Evolutionary conservation across 2,797 vertebrate species (phyloP), one percentile per base, ranked within the genome.

Genomic region (Sebastes taczanowskii): DNA sequence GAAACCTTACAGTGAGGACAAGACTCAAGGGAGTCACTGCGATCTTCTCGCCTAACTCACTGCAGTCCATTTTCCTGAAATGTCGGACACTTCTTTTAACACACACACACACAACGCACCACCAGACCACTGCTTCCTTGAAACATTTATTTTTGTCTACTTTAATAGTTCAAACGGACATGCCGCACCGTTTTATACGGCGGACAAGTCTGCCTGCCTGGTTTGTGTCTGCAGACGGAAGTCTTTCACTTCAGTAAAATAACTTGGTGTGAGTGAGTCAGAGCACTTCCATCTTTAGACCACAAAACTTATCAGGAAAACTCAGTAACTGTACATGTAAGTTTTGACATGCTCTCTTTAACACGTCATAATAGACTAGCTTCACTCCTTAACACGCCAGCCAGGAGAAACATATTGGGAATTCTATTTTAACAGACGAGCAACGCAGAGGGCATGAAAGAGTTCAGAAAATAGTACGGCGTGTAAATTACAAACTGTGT

Each of bases 401-500:
- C 56, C 42, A 22, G 71, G 71, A 79, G 34, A 72, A 80, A 91
- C 74, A 84, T 74, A 83, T 64, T 56, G 10, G 38, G 76, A 86
- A 84, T 88, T 93, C 71, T 74, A 71, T 83, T 87, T 89, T 77
- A 75, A 82, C 64, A 84, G 66, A 86, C 66, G 83, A 85, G 62
- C 55, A 65, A 78, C 55, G 69, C 55, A 74, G 61, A 76, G 30
- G 52, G 49, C 71, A 72, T 14, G 30, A 18, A 81, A 62, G 60
- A 82, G 82, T 71, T 83, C 64, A 82, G 70, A 85, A 86, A 90
- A 82, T 65, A 42, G 74, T 49, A 85, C 27, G 22, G 76, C 18
- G 74, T 65, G 70, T 60, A 89, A 86, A 92, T 85, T 77, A 68
- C 86, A 91, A 90, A 83, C 78, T 22, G 30, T 82, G 81, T 92